Percentiles rank a stretch among this genome's conserved stretches.
Evolutionary conservation across 2,113 vertebrate genomes (phyloP).

Genomic region (Hemiscyllium ocellatum): DNA sequence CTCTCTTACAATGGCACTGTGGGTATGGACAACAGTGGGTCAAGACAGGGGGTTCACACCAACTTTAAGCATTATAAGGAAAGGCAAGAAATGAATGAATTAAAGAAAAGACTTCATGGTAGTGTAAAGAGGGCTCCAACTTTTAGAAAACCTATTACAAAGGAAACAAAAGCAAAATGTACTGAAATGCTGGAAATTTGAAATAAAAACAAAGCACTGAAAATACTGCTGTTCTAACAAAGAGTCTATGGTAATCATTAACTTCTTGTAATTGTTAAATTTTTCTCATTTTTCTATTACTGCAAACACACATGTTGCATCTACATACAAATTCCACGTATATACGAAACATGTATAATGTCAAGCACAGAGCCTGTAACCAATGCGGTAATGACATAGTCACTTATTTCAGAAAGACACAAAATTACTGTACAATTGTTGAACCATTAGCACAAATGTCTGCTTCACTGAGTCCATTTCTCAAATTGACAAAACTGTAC

Average conservation of each 20-base stretch:
- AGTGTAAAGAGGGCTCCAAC: neutral
- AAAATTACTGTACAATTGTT: constrained; percentile 10
- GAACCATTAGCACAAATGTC: constrained; percentile 45
- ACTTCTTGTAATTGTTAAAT: neutral
- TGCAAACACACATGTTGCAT: neutral
- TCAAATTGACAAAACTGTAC: neutral
- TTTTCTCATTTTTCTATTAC: neutral
- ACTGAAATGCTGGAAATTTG: neutral
- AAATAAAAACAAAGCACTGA: neutral
- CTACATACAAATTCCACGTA: neutral
- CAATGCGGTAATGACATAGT: neutral
- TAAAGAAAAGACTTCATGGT: neutral
- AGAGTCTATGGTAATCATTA: neutral
- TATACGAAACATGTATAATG: neutral
- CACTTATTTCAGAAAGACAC: neutral
- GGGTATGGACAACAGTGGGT: too few species aligned
- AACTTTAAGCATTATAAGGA: neutral
- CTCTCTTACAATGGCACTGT: too few species aligned
- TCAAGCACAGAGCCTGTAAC: neutral
- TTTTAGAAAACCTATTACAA: neutral
- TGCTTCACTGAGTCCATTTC: constrained; percentile 43
- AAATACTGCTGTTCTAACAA: neutral
- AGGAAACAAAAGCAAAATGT: neutral
- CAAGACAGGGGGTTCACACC: too few species aligned
- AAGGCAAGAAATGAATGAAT: neutral